phyloP scores from a whole-genome alignment of 2,888 invertebrate genomes.

The Aelia acuminata region DNA sequence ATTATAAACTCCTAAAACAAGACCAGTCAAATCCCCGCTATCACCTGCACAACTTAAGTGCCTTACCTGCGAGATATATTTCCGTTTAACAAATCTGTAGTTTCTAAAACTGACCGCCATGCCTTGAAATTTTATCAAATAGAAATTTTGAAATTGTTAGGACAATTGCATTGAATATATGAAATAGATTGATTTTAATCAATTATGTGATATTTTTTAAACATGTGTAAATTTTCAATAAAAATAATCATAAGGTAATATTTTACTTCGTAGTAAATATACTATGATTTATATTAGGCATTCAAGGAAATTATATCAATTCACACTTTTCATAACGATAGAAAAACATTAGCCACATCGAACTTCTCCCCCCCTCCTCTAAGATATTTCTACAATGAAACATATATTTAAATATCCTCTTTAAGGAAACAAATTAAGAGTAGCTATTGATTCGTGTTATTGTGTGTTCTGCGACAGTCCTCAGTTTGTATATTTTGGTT shows the following conservation, averaged over 20 bases:
- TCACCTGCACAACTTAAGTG: constrained; percentile 61
- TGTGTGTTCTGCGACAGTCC: no score
- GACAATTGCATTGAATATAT: neutral
- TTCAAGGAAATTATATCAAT: neutral
- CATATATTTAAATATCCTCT: no score
- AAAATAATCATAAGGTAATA: constrained; percentile 20
- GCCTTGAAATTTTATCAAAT: neutral
- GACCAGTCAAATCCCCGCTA: constrained; percentile 60
- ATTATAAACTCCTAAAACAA: constrained; percentile 62
- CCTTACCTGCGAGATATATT: constrained; percentile 19
- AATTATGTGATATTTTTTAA: neutral
- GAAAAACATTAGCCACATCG: no score
- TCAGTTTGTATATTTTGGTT: no score
- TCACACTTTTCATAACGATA: no score
- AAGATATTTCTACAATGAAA: no score
- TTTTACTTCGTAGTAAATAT: neutral
- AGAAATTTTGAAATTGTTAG: constrained; percentile 18
- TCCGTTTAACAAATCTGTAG: neutral
- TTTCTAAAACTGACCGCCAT: neutral
- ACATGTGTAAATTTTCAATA: constrained; percentile 7
- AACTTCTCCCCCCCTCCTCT: no score
- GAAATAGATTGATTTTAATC: neutral
- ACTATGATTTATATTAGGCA: no score
- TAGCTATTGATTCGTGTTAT: no score
- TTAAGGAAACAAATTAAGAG: no score